Evolutionary conservation across 2,888 invertebrate genomes (phyloP), one percentile per base, ranked within the genome.

Genomic region (Nomada fucata): DNA sequence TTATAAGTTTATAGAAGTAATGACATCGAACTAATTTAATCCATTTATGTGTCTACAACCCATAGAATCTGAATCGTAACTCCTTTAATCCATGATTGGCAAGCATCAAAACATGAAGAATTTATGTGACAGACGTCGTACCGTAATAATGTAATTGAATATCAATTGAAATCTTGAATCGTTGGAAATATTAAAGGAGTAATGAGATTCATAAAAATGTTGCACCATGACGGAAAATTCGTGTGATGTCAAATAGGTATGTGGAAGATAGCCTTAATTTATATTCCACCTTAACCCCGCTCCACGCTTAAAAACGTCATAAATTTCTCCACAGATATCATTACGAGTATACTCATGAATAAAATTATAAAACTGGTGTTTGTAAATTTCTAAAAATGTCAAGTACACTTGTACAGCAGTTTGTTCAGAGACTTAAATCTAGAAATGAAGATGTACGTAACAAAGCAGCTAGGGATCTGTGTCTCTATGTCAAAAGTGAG

Each of bases 401-500:
- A 59, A 95, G 95, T 79, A 94, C 94, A 64, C 94, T 97, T 92
- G 97, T 97, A 91, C 96, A 96, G 91, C 96, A 96, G 92, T 97
- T 98, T 94, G 97, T 98, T 68, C 95, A 96, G 92, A 98, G 98
- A 60, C 95, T 99, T 20, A 98, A 98, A 94, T 98, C 98, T 89
- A 96, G 97, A 77, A 96, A 96, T 94, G 97, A 98, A 86, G 98
- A 98, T 90, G 95, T 96, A 13, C 96, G 98, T 84, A 96, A 96
- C 85, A 98, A 97, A 94, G 97, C 98, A 10, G 98, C 98, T 4
- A 96, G 97, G 87, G 98, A 99, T 90, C 95, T 99, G 36, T 97
- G 97, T 90, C 96, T 97, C 83, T 99, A 97, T 94, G 98, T 97
- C 13, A 98, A 97, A 93, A 98, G 98, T 10, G 98, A 98, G 92